Conservation (phyloP, 1,140 invertebrate genomes). For the Bombus ignitus region DNA sequence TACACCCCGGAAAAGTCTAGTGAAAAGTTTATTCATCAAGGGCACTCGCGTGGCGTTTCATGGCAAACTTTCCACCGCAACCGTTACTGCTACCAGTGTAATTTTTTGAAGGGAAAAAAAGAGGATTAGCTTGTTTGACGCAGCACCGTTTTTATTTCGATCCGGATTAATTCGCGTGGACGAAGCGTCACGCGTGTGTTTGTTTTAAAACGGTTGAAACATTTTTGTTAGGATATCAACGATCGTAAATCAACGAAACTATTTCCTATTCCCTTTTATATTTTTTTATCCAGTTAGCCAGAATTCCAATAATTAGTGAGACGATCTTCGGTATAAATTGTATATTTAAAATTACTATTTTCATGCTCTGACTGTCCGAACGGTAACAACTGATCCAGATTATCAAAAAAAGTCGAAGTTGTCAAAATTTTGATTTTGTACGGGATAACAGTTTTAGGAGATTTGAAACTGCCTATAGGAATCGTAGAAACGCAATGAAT, state of each 20-base stretch:
- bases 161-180: not conserved
- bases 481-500: no score
- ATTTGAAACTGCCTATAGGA: no score
- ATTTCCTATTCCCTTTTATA: not conserved
- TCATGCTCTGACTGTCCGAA: no score
- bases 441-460: no score
- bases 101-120: not conserved
- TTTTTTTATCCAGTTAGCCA: not conserved
- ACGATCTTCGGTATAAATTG: no score
- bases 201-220: not conserved
- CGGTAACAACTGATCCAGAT: no score
- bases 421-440: no score
- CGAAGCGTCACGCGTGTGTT: not conserved
- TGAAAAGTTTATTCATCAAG: conserved; percentile 23
- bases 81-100: not conserved
- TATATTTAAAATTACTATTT: no score
- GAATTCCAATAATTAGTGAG: not conserved
- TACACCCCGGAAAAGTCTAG: not conserved
- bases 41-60: not conserved
- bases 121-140: not conserved
- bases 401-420: no score
- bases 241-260: not conserved
- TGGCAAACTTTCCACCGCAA: not conserved
- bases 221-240: not conserved
- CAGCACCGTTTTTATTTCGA: not conserved